A percentile compares a stretch with the other conserved stretches of the same genome.
Conservation (phyloP, 2,888 invertebrate species). For the Volucella inanis region DNA sequence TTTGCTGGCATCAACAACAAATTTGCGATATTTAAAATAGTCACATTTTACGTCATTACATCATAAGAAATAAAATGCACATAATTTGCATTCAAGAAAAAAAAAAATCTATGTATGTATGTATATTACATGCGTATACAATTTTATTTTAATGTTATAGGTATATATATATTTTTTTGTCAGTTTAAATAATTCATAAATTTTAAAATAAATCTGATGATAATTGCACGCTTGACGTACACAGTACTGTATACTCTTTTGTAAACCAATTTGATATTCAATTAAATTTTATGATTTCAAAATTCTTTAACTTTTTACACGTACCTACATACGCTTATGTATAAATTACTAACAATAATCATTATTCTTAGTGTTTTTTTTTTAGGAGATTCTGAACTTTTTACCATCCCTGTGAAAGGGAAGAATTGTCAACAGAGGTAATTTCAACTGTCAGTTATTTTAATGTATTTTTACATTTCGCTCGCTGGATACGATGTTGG, state of each 20-base stretch:
- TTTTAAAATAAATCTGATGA: too few species aligned
- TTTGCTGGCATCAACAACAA: slow-evolving; percentile 41
- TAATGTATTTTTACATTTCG: slow-evolving; percentile 59
- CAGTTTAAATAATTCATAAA: too few species aligned
- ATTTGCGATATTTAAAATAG: slow-evolving; percentile 45
- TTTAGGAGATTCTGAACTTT: neutral
- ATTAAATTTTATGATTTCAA: too few species aligned
- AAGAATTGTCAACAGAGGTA: slow-evolving; percentile 11
- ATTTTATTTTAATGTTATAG: neutral
- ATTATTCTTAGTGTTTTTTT: slow-evolving; percentile 10
- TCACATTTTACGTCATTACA: slow-evolving; percentile 43
- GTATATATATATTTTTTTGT: neutral
- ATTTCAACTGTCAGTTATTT: slow-evolving; percentile 33
- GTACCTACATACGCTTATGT: too few species aligned
- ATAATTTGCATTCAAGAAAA: slow-evolving; percentile 8
- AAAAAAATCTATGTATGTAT: slow-evolving; percentile 1
- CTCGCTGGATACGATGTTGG: slow-evolving; percentile 25
- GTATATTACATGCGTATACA: too few species aligned
- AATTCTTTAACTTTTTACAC: too few species aligned
- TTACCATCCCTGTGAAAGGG: slow-evolving; percentile 36
- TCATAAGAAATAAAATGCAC: slow-evolving; percentile 4
- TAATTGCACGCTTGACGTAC: too few species aligned
- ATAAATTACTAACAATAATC: neutral
- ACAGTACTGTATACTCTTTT: too few species aligned
- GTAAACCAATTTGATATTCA: too few species aligned